phyloP scores from a whole-genome alignment of 2,797 vertebrate genomes.

The Echiichthys vipera region DNA sequence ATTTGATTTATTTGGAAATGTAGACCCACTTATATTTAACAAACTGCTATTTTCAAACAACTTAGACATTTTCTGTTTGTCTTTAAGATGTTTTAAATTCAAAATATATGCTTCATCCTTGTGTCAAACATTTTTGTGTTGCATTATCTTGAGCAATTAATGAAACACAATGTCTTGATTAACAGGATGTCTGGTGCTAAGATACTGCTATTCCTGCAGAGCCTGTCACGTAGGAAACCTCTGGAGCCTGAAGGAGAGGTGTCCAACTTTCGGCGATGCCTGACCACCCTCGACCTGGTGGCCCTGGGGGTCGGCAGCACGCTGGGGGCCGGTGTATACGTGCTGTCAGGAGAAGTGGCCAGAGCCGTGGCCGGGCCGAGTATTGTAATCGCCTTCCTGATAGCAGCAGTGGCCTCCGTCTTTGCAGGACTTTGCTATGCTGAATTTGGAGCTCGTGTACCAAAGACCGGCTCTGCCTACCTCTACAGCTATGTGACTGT shows the following conservation, averaged over 20 bases:
- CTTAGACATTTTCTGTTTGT: background rate
- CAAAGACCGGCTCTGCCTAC: slow-evolving; percentile 90
- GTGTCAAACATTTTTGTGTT: background rate
- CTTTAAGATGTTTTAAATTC: background rate
- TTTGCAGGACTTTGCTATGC: slow-evolving; percentile 91
- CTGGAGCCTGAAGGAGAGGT: slow-evolving; percentile 78
- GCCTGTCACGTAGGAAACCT: slow-evolving; percentile 83
- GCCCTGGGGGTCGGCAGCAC: slow-evolving; percentile 88
- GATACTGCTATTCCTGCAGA: slow-evolving; percentile 72
- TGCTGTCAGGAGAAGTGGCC: slow-evolving; percentile 91
- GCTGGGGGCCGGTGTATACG: slow-evolving; percentile 86
- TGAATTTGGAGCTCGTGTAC: slow-evolving; percentile 88
- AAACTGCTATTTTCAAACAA: background rate
- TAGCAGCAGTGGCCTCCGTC: slow-evolving; percentile 87
- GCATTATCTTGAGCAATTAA: background rate
- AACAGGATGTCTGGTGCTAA: slow-evolving; percentile 72
- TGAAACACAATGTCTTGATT: slow-evolving; percentile 9
- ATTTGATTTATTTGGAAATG: slow-evolving; percentile 12
- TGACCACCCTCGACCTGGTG: slow-evolving; percentile 87
- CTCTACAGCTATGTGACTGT: slow-evolving; percentile 91
- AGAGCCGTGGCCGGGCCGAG: slow-evolving; percentile 86
- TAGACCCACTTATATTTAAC: background rate
- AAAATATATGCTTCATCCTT: background rate
- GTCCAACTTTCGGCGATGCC: slow-evolving; percentile 85
- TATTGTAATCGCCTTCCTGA: slow-evolving; percentile 89